Percentiles rank a stretch among this genome's conserved stretches.
Evolutionary conservation across 2,797 vertebrate species (phyloP).

Genomic region (Sparus aurata): DNA sequence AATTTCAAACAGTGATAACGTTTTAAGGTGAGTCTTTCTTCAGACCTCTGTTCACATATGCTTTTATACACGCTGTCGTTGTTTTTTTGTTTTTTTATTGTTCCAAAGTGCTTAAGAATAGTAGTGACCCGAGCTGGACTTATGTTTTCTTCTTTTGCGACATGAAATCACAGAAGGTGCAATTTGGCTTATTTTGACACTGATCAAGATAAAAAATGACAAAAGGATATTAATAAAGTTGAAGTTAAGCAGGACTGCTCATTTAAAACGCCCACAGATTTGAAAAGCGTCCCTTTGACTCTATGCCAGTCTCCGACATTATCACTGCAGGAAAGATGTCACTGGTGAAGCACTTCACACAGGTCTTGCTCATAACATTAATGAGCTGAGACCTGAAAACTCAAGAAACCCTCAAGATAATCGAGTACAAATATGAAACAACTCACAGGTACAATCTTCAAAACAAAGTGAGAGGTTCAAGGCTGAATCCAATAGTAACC

Average conservation of each 20-base stretch:
- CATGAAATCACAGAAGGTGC: constrained; percentile 11
- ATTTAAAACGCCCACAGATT: background rate
- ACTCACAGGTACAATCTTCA: too few relatives aligned
- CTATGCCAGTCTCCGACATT: background rate
- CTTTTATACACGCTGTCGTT: background rate
- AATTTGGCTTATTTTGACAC: constrained; percentile 8
- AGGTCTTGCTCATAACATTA: background rate
- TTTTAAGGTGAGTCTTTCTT: background rate
- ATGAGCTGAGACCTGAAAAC: too few relatives aligned
- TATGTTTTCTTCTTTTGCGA: constrained; percentile 20
- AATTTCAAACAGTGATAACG: background rate
- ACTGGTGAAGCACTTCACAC: background rate
- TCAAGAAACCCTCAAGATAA: too few relatives aligned
- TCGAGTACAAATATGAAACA: too few relatives aligned
- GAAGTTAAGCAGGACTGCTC: background rate
- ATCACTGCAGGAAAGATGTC: background rate
- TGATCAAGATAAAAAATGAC: background rate
- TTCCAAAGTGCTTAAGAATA: background rate
- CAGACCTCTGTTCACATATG: background rate
- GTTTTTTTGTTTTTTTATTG: constrained; percentile 1
- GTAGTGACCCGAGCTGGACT: background rate
- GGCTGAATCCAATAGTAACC: too few relatives aligned
- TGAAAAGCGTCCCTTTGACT: background rate
- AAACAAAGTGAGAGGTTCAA: too few relatives aligned
- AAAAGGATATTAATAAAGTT: background rate